Evolutionary conservation across 1,140 invertebrate species (phyloP), one percentile per base, ranked within the genome.

Genomic region (Thaumatotibia leucotreta): DNA sequence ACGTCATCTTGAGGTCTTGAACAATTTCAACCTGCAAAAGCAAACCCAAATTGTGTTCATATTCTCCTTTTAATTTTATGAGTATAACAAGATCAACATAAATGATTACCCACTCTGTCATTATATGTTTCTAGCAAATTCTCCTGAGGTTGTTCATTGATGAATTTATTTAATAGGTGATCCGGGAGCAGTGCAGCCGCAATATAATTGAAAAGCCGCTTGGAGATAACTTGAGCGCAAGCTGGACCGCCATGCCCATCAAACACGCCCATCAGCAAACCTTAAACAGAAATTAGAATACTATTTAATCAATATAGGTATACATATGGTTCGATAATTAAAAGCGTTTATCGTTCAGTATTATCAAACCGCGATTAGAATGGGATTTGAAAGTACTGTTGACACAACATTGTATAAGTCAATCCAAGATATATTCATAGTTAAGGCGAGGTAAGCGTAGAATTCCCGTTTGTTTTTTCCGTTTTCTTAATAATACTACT

Each of bases 181-280:
- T 88, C 83, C 1, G 96, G 94, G 11, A 97, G 81, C 1, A 99
- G 90, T 66, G 95, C 94, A 2, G 97, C 95, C 0, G 97, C 95
- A 39, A 99, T 95, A 81, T 99, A 99, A 67, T 96, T 93, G 65
- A 97, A 95, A 9, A 99, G 88, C 61, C 98, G 92, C 86, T 97
- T 97, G 0, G 96, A 95, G 52, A 97, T 88, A 0, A 97, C 96
- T 92, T 99, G 97, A 23, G 97, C 97, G 92, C 98, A 99, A 17
- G 96, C 94, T 61, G 94, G 93, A 0, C 98, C 98, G 24, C 95
- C 97, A 91, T 99, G 98, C 0, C 98, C 98, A 93, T 99, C 98
- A 89, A 97, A 98, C 1, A 99, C 94, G 58, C 97, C 97, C 83
- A 99, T 95, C 61, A 99, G 89, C 73, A 97, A 93, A 68, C 96